Evolutionary conservation across 1,140 invertebrate species (phyloP), one percentile per base, ranked within the genome.

Genomic region (Drosophila pruinosa): DNA sequence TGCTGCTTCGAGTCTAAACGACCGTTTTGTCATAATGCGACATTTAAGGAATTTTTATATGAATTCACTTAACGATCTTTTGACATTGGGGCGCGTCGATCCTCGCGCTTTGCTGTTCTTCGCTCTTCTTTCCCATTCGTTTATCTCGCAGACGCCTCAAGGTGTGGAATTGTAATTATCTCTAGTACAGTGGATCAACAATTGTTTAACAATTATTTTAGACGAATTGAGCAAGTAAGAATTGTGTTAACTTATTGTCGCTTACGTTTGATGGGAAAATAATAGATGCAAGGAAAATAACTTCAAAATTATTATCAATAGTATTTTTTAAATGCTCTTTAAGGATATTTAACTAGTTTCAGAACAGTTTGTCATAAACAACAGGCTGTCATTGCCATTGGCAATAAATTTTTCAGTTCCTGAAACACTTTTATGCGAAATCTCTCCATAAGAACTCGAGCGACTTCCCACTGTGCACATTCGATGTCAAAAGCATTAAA

Each of bases 21-120:
- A 88, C 78, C 82, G 83, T 88, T 88, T 88, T 88, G 82, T 88
- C 82, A 88, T 88, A 88, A 88, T 88, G 82, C 82, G 82, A 88
- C 82, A 88, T 88, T 88, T 89, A 88, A 88, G 83, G 82, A 89
- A 88, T 89, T 88, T 88, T 82, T 88, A 88, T 88, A 89, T 88
- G 82, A 89, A 88, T 88, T 88, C 82, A 78, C 82, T 89, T 88
- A 88, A 82, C 74, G 71, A 82, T 72, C 78, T 78, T 64, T 34
- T 45, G 62, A 63, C 59, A 61, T 78, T 79, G 61, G 38, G 15
- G 43, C 67, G 72, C 72, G 68, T 63, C 69, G 77, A 80, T 86
- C 76, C 58, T 67, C 68, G 52, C 22, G 36, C 50, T 53, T 45
- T 45, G 21, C 26, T 75, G 15, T 8, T 47, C 38, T 54, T 64